A percentile compares a stretch with the other conserved stretches of the same genome.
Evolutionary conservation across 1,140 invertebrate genomes (phyloP).

Genomic region (Drosophila bifasciata): DNA sequence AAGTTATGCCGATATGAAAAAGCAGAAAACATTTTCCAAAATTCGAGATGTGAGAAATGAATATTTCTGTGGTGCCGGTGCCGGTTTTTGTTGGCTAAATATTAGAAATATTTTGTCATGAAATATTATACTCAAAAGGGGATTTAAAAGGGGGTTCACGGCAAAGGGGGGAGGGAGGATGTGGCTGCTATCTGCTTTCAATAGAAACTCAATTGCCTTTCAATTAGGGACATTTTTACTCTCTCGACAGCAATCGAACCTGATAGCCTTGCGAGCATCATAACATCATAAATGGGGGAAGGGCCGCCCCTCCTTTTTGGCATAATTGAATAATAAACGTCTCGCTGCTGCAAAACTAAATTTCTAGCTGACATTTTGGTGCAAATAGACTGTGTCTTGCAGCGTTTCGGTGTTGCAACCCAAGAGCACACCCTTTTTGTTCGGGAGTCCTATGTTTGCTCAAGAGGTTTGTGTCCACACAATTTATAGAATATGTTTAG

Average conservation of each 20-base stretch:
- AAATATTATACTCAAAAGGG: too few species aligned
- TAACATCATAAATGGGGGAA: neutral
- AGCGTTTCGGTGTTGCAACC: slow-evolving; percentile 21
- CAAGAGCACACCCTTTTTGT: slow-evolving; percentile 1
- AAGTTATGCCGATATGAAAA: neutral
- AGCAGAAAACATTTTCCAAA: too few species aligned
- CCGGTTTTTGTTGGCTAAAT: too few species aligned
- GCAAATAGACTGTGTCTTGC: slow-evolving; percentile 11
- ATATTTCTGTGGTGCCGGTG: too few species aligned
- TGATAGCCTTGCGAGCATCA: neutral
- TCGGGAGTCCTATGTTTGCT: too few species aligned
- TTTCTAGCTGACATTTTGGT: slow-evolving; percentile 58
- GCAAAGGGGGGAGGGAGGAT: too few species aligned
- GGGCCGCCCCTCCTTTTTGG: slow-evolving; percentile 3
- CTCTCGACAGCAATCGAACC: slow-evolving; percentile 1
- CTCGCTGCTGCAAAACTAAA: slow-evolving; percentile 46
- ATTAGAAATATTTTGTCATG: too few species aligned
- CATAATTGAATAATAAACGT: slow-evolving; percentile 69
- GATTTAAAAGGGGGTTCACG: neutral
- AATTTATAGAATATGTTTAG: neutral
- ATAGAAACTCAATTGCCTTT: too few species aligned
- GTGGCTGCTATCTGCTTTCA: too few species aligned
- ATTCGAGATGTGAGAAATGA: too few species aligned
- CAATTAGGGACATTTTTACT: too few species aligned
- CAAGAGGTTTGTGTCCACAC: neutral